phyloP scores from a whole-genome alignment of 2,797 vertebrate species.

The Enteromius anoplus region DNA sequence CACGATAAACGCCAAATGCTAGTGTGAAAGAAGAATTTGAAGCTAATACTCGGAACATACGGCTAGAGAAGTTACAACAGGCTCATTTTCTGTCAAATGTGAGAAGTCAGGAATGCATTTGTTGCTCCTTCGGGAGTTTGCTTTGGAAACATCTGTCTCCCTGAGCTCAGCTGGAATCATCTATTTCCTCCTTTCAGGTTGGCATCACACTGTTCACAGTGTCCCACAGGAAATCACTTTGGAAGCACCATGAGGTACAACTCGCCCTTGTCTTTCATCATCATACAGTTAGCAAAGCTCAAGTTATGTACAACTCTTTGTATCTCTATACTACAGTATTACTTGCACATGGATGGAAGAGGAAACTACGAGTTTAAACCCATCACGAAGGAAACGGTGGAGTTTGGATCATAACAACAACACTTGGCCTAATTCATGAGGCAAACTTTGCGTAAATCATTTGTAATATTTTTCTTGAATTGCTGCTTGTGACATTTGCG shows the following conservation, averaged over 20 bases:
- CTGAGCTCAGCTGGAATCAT: slow-evolving; percentile 32
- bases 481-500: background rate
- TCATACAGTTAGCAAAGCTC: background rate
- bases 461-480: background rate
- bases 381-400: slow-evolving; percentile 93
- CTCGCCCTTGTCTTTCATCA: background rate
- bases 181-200: slow-evolving; percentile 76
- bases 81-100: background rate
- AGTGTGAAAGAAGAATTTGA: background rate
- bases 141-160: background rate
- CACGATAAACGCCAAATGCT: background rate
- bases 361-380: slow-evolving; percentile 95
- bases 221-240: slow-evolving; percentile 96
- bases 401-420: slow-evolving; percentile 88
- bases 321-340: slow-evolving; percentile 77
- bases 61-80: too few relatives aligned
- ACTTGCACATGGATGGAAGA: slow-evolving; percentile 97
- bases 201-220: slow-evolving; percentile 97
- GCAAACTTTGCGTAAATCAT: background rate
- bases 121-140: background rate
- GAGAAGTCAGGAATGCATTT: slow-evolving; percentile 8
- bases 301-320: background rate
- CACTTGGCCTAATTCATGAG: background rate
- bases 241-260: slow-evolving; percentile 95
- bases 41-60: background rate